Percentiles rank a stretch among this genome's conserved stretches.
These are phyloP conservation scores for Aphelenchoides besseyi DNA, from an alignment of 1,140 invertebrate genomes.

Conservation along the genomic window DNA sequence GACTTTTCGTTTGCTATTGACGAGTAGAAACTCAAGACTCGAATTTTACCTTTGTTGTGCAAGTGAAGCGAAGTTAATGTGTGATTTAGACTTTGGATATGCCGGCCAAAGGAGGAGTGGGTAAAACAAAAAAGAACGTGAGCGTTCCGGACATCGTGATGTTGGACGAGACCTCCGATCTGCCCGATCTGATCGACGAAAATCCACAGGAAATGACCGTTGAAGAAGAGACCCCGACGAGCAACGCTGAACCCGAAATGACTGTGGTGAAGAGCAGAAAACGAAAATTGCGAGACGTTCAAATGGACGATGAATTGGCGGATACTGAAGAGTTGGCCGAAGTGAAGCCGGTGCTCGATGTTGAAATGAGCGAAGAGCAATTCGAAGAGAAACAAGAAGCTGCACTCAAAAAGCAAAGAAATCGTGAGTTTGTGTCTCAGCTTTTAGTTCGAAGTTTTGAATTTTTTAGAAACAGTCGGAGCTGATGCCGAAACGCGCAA, in stretches of 20 bases:
- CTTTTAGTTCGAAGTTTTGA: slow-evolving; percentile 14
- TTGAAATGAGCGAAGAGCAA: slow-evolving; percentile 23
- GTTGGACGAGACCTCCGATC: slow-evolving; percentile 1
- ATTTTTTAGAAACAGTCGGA: background rate
- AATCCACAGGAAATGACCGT: background rate
- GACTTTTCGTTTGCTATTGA: no score
- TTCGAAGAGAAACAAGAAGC: slow-evolving; percentile 32
- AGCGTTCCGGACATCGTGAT: slow-evolving; percentile 5
- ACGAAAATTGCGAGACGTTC: background rate
- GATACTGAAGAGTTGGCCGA: slow-evolving; percentile 17
- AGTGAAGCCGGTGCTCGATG: background rate
- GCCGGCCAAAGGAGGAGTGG: background rate
- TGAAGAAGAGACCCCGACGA: background rate
- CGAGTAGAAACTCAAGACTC: no score
- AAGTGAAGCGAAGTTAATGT: no score
- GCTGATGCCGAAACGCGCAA: slow-evolving; percentile 61
- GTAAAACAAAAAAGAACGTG: background rate
- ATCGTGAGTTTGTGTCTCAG: background rate
- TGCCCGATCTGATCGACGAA: slow-evolving; percentile 15
- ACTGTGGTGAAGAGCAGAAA: slow-evolving; percentile 10
- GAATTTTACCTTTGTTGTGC: no score
- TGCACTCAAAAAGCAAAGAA: slow-evolving; percentile 25
- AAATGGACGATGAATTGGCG: slow-evolving; percentile 10
- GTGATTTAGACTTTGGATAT: no score
- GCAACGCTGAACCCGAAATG: slow-evolving; percentile 7